Evolutionary conservation across 2,888 invertebrate species (phyloP).

Genomic region (Scelioninae gen. 1): DNA sequence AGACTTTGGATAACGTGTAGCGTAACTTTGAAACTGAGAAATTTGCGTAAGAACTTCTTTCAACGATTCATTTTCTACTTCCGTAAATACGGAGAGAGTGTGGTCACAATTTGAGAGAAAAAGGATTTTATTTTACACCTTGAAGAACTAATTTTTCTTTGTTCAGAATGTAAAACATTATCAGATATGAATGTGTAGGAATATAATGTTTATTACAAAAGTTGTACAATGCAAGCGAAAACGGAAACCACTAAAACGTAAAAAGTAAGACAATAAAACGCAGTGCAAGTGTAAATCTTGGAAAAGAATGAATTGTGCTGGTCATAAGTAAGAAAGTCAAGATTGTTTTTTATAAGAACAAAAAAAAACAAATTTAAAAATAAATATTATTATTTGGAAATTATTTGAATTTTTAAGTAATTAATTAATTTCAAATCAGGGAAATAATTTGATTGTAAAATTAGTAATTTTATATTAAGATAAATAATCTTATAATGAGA

Average conservation of each 20-base stretch:
- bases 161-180: neutral
- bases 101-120: neutral
- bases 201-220: slow-evolving; percentile 17
- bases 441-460: no score
- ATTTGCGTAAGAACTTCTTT: slow-evolving; percentile 3
- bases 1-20: neutral
- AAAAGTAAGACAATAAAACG: slow-evolving; percentile 36
- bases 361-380: no score
- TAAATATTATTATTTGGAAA: no score
- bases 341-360: no score
- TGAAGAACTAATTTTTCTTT: slow-evolving; percentile 3
- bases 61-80: neutral
- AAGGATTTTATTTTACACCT: slow-evolving; percentile 5
- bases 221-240: slow-evolving; percentile 26
- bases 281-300: neutral
- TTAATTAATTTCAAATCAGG: no score
- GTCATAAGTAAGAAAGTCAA: neutral
- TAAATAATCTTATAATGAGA: no score
- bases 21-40: neutral
- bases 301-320: slow-evolving; percentile 28
- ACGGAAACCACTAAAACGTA: slow-evolving; percentile 26
- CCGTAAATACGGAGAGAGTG: neutral
- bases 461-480: no score
- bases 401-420: no score
- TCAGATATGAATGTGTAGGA: slow-evolving; percentile 6